Evolutionary conservation across 2,113 vertebrate genomes (phyloP), one percentile per base, ranked within the genome.

Genomic region (Pedionomus torquatus): DNA sequence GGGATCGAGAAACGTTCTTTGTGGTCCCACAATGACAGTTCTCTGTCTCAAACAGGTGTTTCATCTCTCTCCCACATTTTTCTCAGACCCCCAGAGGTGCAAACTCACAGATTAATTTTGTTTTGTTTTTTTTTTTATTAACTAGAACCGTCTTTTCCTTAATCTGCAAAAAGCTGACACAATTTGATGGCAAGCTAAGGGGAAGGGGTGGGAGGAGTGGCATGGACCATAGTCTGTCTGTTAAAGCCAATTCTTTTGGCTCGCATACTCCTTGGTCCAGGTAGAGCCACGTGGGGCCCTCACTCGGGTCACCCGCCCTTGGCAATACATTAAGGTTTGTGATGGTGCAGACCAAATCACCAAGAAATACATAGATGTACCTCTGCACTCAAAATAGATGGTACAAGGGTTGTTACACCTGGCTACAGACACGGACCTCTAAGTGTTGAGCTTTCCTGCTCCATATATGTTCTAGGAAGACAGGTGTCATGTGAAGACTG

Each of bases 11-110:
- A 95, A 91, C 20, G 54, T 72, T 95, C 85, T 91, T 63, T 69
- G 61, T 33, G n/a, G 52, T 95, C 97, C 91, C 96, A 85, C 74
- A 94, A 76, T 52, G 77, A 79, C 86, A 95, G 70, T 95, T 97
- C 70, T 91, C 58, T 87, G 77, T 93, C 93, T 95, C 94, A 95
- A 92, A 96, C 94, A 96, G 96, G 94, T 97, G 95, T 97, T 97
- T 97, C 92, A 92, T 97, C 83, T 95, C 69, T 92, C 80, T 26
- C 68, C 49, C 49, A 91, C 57, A 84, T 96, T 93, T 60, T 92
- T 84, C 52, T 92, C 49, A 84, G 66, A 46, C 17, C 95, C 81
- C 96, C 85, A 72, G 89, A 82, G 96, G 70, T 66, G 3, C 44
- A 90, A 89, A 87, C 57, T 91, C 26, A 0, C 66, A 87, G 74